Evolutionary conservation across 2,113 vertebrate genomes (phyloP), one percentile per base, ranked within the genome.

Genomic region (Clinocottus analis): DNA sequence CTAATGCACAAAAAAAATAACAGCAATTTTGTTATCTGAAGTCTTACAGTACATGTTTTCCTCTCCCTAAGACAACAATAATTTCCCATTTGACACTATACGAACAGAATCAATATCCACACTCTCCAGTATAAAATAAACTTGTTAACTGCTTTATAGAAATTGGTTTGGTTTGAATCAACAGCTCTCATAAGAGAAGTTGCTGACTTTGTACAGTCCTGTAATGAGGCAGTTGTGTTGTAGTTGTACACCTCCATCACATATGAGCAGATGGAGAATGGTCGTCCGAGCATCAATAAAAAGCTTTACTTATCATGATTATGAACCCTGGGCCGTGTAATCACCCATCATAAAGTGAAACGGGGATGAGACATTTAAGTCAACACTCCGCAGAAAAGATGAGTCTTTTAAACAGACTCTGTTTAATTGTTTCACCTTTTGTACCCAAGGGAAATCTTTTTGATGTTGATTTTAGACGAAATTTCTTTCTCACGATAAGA

Each of bases 241-340:
- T 56, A 56, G 21, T 59, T 35, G 49, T 58, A 76, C 25, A 41
- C 27, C 29, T 53, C 33, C 66, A 71, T 73, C 66, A 64, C 35
- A 61, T n/a, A 33, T 49, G 60, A 83, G 23, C 74, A 75, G 51
- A 66, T 84, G 75, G 51, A 77, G 55, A 65, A 67, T 43, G 33
- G 60, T 43, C 51, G 27, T 77, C 63, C 2, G 13, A 49, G 65
- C 31, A 5, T 81, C 79, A 84, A 80, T 75, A 77, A 83, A 81
- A 80, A 31, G 37, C 65, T 51, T 72, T 41, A 37, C 41, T 79
- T 74, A 68, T 84, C 35, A 73, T 87, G 41, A 74, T 87, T 80
- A 79, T 65, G 27, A 56, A 27, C 17, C 35, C 29, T 0, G 1
- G 29, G 23, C 17, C 27, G 17, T 35, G 58, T 74, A 78, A 49